Evolutionary conservation across 64 coral and sea anemone genomes (phyloP).

Genomic region (Montipora capricornis): DNA sequence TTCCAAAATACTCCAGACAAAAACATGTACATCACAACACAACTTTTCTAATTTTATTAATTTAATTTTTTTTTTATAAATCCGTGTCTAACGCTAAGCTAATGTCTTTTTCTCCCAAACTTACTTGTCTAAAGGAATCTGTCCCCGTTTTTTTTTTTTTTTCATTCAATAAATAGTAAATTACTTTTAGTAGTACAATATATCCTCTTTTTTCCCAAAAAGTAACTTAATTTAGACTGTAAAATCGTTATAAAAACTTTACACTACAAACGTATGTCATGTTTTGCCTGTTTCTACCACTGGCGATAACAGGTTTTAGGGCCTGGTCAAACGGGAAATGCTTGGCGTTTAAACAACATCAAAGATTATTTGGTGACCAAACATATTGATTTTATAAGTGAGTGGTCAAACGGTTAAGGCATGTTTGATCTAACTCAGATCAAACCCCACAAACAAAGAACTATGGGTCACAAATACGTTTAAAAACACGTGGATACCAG

Average conservation of each 20-base stretch:
- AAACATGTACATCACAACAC: background rate
- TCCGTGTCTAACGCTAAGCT: conserved; percentile 24
- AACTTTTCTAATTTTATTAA: background rate
- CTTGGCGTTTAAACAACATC: no score
- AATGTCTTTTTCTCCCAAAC: conserved; percentile 1
- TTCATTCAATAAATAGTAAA: conserved; percentile 48
- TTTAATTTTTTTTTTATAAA: conserved; percentile 17
- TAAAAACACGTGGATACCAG: no score
- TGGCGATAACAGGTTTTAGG: background rate
- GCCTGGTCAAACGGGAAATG: no score
- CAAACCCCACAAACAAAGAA: no score
- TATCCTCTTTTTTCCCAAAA: conserved; percentile 47
- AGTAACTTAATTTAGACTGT: conserved; percentile 53
- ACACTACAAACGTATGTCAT: conserved; percentile 2
- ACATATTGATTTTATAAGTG: no score
- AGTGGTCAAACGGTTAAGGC: no score
- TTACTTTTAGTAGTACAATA: conserved; percentile 59
- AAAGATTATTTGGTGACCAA: no score
- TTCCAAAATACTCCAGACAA: no score
- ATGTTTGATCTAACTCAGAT: no score
- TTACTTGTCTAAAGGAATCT: conserved; percentile 6
- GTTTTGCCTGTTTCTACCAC: background rate
- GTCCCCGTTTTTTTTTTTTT: conserved; percentile 19
- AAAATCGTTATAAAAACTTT: conserved; percentile 20
- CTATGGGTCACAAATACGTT: no score